These are phyloP conservation scores for Leptobrachium ailaonicum DNA, from an alignment of 2,113 vertebrate genomes.

Conservation along the genomic window DNA sequence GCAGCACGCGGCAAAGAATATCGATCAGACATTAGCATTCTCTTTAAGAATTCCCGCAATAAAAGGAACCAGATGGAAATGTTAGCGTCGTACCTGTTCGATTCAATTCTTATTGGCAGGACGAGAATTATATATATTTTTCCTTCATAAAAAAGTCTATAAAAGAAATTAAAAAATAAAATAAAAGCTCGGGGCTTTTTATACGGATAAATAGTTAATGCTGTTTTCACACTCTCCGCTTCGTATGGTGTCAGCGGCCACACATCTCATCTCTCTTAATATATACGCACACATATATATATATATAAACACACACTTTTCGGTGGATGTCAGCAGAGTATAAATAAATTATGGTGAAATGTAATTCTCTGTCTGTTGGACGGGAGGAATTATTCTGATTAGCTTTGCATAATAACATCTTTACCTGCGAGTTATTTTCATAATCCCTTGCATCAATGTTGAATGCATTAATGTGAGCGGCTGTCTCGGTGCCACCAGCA, in stretches of 20 bases:
- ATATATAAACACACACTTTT: background rate
- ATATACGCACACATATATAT: background rate
- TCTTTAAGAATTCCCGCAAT: no score
- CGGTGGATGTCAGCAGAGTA: background rate
- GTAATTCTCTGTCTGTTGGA: conserved; percentile 12
- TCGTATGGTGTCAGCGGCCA: background rate
- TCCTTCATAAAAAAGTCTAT: no score
- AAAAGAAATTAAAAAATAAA: background rate
- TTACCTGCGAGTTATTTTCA: conserved; percentile 27
- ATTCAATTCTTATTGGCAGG: no score
- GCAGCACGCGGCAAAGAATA: no score
- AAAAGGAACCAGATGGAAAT: no score
- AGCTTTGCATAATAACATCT: conserved; percentile 33
- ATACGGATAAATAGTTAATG: background rate
- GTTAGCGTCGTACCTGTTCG: no score
- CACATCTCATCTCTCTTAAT: background rate
- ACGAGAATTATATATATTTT: no score
- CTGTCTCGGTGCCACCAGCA: conserved; percentile 52
- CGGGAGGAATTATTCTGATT: conserved; percentile 30
- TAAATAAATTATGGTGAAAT: conserved; percentile 4
- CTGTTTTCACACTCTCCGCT: background rate
- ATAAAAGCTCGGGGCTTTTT: background rate
- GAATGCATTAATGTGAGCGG: conserved; percentile 4
- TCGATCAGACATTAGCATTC: no score
- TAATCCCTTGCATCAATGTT: background rate